Evolutionary conservation across 1,140 invertebrate genomes (phyloP), one percentile per base, ranked within the genome.

Genomic region (Macrobrachium nipponense): DNA sequence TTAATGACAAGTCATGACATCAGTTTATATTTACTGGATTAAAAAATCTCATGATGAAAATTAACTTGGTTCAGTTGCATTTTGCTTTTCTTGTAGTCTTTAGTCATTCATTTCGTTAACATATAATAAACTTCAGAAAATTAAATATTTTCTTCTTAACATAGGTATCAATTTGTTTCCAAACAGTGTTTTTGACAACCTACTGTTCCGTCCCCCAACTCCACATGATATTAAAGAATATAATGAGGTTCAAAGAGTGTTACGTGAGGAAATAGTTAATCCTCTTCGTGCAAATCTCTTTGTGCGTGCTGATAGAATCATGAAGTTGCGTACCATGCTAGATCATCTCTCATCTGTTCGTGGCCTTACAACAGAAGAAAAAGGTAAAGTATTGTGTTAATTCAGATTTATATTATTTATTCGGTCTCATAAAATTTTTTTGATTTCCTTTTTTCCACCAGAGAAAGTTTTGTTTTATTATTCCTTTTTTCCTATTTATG

Each of bases 231-330:
- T 96, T 86, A 91, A 93, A 10, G 94, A 96, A 89, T 98, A 98
- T 91, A 92, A 94, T 89, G 95, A 97, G 92, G 97, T 95, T 43
- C 97, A 98, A 91, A 93, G 95, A 88, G 96, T 99, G 58, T 92
- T 99, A 68, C 93, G 96, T 82, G 97, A 99, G 91, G 97, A 98
- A 91, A 98, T 99, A 89, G 98, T 99, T 6, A 98, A 99, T 92
- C 97, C 98, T 18, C 92, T 99, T 61, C 92, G 98, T 88, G 95
- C 94, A 90, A 95, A 97, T 91, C 92, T 96, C 83, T 99, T 96
- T 93, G 98, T 99, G 20, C 93, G 96, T 89, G 97, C 97, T 14
- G 96, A 98, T 92, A 94, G 96, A 89, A 97, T 99, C n/a, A 97
- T 99, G 97, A 96, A 97, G 91, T 92, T 99, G 59, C 93, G 98